Percentiles rank a stretch among this genome's conserved stretches.
These are phyloP conservation scores for Mesorhabditis belari DNA, from an alignment of 2,888 invertebrate genomes.

Conservation along the genomic window DNA sequence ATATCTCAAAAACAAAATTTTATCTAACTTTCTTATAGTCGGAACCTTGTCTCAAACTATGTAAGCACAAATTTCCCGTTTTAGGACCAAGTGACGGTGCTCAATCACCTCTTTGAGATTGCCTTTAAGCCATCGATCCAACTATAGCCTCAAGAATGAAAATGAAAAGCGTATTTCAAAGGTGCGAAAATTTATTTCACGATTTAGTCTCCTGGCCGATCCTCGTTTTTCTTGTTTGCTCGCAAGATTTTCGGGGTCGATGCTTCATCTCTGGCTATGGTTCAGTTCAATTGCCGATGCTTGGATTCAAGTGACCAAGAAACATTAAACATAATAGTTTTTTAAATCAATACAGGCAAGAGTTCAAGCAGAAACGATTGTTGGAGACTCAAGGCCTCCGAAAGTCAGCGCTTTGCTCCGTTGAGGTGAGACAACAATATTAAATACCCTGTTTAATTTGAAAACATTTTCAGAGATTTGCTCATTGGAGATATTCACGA, in stretches of 20 bases:
- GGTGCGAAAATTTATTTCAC: neutral
- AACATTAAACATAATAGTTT: neutral
- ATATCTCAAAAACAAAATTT: too few relatives aligned
- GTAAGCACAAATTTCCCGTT: too few relatives aligned
- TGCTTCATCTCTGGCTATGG: conserved; percentile 19
- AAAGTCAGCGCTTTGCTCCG: neutral
- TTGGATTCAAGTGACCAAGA: conserved; percentile 7
- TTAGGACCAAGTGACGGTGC: neutral
- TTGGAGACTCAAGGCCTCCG: conserved; percentile 12
- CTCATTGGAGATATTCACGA: neutral
- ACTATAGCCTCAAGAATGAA: neutral
- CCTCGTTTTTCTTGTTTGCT: conserved; percentile 10
- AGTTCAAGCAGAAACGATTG: conserved; percentile 4
- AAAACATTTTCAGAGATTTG: neutral
- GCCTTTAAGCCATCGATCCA: neutral
- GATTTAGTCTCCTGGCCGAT: conserved; percentile 1
- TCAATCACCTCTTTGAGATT: neutral
- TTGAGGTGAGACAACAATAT: neutral
- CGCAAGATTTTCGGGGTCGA: conserved; percentile 16
- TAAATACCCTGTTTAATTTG: neutral
- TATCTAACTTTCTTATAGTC: too few relatives aligned
- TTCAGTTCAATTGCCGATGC: conserved; percentile 1
- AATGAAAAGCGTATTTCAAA: neutral
- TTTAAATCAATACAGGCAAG: conserved; percentile 4
- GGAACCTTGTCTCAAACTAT: too few relatives aligned